Percentiles rank a stretch among this genome's conserved stretches.
Conservation (phyloP, 1,140 invertebrate species). For the Araneus ventricosus region DNA sequence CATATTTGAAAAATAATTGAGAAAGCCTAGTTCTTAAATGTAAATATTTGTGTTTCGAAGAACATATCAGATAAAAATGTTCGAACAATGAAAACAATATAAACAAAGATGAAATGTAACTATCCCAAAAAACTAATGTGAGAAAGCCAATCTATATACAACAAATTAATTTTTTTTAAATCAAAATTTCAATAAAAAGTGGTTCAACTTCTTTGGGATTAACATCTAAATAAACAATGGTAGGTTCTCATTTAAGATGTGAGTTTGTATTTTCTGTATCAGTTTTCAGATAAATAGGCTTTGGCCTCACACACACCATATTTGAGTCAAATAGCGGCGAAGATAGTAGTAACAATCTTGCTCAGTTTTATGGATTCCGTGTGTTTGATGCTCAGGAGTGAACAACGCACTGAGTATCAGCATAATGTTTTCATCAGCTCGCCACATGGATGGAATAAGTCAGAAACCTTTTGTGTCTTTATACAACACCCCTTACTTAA, state of each 20-base stretch:
- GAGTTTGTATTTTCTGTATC: conserved; percentile 92
- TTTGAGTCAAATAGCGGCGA: conserved; percentile 91
- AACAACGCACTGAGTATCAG: conserved; percentile 93
- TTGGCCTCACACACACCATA: conserved; percentile 90
- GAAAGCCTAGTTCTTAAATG: too few relatives aligned
- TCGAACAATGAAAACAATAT: too few relatives aligned
- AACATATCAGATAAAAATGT: too few relatives aligned
- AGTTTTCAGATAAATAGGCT: conserved; percentile 91
- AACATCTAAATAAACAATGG: conserved; percentile 92
- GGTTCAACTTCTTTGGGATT: conserved; percentile 94
- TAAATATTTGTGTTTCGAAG: too few relatives aligned
- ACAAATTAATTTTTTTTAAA: conserved; percentile 84
- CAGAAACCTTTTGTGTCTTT: conserved; percentile 91
- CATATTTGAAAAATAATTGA: too few relatives aligned
- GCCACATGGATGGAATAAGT: conserved; percentile 89
- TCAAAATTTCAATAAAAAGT: conserved; percentile 95
- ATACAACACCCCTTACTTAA: conserved; percentile 92
- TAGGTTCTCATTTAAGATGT: conserved; percentile 90
- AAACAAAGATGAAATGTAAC: background rate
- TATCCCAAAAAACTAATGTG: background rate
- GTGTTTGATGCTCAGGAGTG: conserved; percentile 89
- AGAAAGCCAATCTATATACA: background rate
- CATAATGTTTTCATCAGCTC: conserved; percentile 92
- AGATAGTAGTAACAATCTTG: conserved; percentile 95
- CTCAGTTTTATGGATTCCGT: conserved; percentile 91